Evolutionary conservation across 2,888 invertebrate species (phyloP).

Genomic region (Eurois occulta): DNA sequence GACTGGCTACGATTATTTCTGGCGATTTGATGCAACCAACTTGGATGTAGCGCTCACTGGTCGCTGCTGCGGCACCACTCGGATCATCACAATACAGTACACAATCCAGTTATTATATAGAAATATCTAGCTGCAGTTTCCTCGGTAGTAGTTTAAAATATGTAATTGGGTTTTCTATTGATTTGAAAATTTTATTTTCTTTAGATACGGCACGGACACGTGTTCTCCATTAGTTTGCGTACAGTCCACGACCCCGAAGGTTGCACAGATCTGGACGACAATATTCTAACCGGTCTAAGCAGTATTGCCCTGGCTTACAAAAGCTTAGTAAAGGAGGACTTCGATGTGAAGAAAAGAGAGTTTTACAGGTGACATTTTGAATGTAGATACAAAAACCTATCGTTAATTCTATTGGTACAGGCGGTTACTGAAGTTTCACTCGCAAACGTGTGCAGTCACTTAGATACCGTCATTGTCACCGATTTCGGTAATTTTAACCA

Average conservation of each 20-base stretch:
- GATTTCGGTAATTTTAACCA: not conserved
- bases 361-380: constrained; percentile 43
- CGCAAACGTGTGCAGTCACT: not conserved
- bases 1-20: no score
- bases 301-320: constrained; percentile 9
- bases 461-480: not conserved
- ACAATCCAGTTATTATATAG: not conserved
- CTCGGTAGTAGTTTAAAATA: not conserved
- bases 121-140: not conserved
- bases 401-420: not conserved
- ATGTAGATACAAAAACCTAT: not conserved
- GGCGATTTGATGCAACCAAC: not conserved
- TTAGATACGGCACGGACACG: not conserved
- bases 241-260: not conserved
- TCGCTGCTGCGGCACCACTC: not conserved
- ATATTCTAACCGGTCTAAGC: constrained; percentile 21
- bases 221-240: constrained; percentile 30
- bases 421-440: not conserved
- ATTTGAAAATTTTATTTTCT: not conserved
- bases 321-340: not conserved
- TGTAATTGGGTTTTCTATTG: not conserved
- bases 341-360: not conserved
- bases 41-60: not conserved
- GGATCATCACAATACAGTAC: not conserved
- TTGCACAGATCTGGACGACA: not conserved